Base-by-base conservation (phyloP, 2,888 invertebrate genomes). In the Melieria omissa region DNA sequence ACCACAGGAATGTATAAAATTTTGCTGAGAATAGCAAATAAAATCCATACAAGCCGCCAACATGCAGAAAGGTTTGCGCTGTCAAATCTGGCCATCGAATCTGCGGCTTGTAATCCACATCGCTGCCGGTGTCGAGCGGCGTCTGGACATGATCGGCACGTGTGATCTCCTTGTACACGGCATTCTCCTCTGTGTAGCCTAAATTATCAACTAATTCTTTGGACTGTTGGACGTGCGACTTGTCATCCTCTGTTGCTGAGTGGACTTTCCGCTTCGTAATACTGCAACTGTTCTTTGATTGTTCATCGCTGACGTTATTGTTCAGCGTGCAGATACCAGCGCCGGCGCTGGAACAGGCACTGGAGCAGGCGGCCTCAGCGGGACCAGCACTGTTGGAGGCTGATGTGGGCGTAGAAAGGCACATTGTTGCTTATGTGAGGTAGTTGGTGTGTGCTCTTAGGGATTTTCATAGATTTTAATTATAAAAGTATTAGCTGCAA, bases 1-100 rank as follows among this genome's bases (percentile, higher is more conserved):
- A 92, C 90, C 93, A 94, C 74, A 93, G 80, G 75, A 88, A 86
- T 70, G 94, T 94, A 78, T 89, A 88, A 75, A 92, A 82, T 82
- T 89, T 92, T 45, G 90, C 90, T 55, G 79, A 80, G 76, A 92
- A 81, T 69, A 92, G 88, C 81, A 93, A 89, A 86, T 89, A 92
- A 55, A 93, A 75, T 76, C 93, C 94, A 82, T 93, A 93, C 54
- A 93, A 77, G 75, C 90, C 90, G 47, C 93, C 93, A 72, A 83
- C 83, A 86, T 94, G 94, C 80, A 94, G 88, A 78, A 90, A 90
- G 73, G 92, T 78, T 88, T 94, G 94, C 29, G 90, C 94, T 14
- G 87, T 82, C 3, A 93, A 86, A 84, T 94, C 94, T 0, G 91
- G 92, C 94, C 94, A 94, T 83, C 90, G 89, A 72, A 93, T 90